Conservation (phyloP, 2,113 vertebrate genomes). For the Mormyrus lacerda region DNA sequence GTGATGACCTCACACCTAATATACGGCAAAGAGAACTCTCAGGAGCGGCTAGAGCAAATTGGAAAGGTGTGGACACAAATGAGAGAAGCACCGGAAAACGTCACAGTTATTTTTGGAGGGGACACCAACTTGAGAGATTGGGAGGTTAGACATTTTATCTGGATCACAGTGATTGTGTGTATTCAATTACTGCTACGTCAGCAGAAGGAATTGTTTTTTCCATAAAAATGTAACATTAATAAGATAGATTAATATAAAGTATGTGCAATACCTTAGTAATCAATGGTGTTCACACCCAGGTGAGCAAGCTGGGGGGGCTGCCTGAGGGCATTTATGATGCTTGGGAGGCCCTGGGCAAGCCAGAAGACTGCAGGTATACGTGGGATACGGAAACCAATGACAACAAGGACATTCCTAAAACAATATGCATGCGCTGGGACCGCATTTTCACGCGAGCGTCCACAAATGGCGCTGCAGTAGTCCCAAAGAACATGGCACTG, state of each 20-base stretch:
- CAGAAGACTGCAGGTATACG: background rate
- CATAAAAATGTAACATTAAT: background rate
- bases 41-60: constrained; percentile 52
- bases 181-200: background rate
- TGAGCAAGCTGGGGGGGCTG: background rate
- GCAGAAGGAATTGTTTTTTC: background rate
- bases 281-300: background rate
- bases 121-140: background rate
- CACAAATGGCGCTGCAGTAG: background rate
- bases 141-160: background rate
- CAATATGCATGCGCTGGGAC: background rate
- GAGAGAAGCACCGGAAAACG: background rate
- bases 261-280: background rate
- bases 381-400: background rate
- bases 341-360: background rate
- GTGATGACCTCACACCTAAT: background rate
- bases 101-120: background rate
- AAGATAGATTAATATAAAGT: no score
- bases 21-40: constrained; percentile 31
- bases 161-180: background rate
- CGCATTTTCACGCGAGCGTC: background rate
- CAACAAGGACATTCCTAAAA: background rate
- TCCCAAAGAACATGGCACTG: background rate
- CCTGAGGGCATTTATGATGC: background rate
- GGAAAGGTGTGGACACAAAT: background rate